phyloP scores from a whole-genome alignment of 2,113 vertebrate genomes.

The Burhinus bistriatus region DNA sequence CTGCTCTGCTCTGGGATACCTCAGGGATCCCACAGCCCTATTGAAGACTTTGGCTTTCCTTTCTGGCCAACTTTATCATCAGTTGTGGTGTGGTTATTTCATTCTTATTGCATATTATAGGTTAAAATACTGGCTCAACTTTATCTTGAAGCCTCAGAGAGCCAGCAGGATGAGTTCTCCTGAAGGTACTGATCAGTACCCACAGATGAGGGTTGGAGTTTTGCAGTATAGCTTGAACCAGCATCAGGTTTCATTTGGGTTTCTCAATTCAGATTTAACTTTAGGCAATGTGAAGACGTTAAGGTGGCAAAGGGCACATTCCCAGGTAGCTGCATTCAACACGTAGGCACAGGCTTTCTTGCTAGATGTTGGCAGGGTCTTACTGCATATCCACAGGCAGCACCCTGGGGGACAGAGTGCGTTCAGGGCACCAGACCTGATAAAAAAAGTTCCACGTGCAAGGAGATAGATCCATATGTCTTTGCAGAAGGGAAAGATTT shows the following conservation, averaged over 20 bases:
- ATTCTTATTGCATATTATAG: background rate
- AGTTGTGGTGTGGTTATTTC: background rate
- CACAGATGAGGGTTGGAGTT: background rate
- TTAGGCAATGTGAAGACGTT: background rate
- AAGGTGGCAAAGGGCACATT: background rate
- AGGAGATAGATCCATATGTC: background rate
- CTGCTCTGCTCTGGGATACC: background rate
- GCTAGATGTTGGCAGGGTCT: background rate
- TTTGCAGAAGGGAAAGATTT: background rate
- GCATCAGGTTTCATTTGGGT: background rate
- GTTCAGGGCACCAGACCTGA: background rate
- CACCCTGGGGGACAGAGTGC: fast-evolving
- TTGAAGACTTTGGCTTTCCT: background rate
- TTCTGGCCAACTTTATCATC: background rate
- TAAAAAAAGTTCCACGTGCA: background rate
- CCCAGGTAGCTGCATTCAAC: background rate
- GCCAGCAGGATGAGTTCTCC: background rate
- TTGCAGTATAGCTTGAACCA: background rate
- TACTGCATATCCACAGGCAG: background rate
- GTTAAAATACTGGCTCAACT: background rate
- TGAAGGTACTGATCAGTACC: background rate
- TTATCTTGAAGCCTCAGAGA: background rate
- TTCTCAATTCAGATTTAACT: background rate
- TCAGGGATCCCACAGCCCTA: background rate
- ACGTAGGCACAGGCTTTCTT: background rate